These are phyloP conservation scores for Eubasilissa regina DNA, from an alignment of 1,140 invertebrate species.

Conservation along the genomic window DNA sequence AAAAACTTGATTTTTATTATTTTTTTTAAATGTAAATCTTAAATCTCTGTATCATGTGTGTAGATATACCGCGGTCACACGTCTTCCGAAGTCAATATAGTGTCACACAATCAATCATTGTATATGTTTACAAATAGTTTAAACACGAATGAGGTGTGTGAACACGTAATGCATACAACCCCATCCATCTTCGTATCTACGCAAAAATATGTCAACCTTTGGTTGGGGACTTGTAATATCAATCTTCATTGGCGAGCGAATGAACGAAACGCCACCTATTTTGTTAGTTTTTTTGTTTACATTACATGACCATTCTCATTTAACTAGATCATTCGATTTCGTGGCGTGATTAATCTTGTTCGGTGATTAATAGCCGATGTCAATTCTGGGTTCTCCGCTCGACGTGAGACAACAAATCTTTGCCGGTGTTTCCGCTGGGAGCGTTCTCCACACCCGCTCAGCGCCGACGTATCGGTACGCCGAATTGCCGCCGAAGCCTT, in stretches of 20 bases:
- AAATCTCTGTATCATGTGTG: background rate
- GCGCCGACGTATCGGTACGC: background rate
- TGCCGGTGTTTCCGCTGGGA: background rate
- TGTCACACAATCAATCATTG: background rate
- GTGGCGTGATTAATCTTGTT: background rate
- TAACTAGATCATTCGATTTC: background rate
- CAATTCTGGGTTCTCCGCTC: background rate
- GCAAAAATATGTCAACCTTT: background rate
- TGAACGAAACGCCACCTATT: too few relatives aligned
- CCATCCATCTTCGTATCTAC: background rate
- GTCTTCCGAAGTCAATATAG: background rate
- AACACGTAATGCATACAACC: background rate
- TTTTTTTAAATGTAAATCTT: too few relatives aligned
- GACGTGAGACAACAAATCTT: background rate
- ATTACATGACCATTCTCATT: too few relatives aligned
- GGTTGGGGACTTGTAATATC: background rate
- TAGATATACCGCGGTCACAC: background rate
- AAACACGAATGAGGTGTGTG: background rate
- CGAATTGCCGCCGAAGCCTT: conserved; percentile 3
- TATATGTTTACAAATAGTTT: background rate
- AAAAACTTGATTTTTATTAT: too few relatives aligned
- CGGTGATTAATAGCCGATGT: background rate
- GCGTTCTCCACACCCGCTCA: background rate
- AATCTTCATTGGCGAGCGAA: too few relatives aligned
- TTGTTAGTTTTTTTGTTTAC: too few relatives aligned